Conservation (phyloP, 2,797 vertebrate species). For the Pantherophis alleghaniensis region DNA sequence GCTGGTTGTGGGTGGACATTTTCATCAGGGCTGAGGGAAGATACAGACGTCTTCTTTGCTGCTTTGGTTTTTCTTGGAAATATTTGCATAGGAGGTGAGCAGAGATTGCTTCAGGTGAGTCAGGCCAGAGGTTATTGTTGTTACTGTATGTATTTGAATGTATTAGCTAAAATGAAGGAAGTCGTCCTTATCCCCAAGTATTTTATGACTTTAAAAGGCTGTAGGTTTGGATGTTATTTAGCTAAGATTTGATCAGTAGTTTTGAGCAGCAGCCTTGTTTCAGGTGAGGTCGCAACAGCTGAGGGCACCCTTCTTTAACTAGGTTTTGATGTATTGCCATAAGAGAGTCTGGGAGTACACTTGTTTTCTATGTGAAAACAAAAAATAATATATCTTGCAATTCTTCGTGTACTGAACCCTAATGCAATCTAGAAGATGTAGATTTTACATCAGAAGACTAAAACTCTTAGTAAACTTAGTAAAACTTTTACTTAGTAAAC, state of each 20-base stretch:
- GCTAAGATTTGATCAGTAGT: not conserved
- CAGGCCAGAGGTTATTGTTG: not conserved
- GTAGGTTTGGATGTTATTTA: not conserved
- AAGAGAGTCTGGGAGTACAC: not conserved
- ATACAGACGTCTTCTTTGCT: constrained; percentile 17
- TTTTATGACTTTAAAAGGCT: not conserved
- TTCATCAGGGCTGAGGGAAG: not conserved
- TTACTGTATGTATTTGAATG: not conserved
- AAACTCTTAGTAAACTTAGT: not conserved
- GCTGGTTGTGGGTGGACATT: constrained; percentile 1
- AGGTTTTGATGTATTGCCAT: not conserved
- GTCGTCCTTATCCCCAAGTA: not conserved
- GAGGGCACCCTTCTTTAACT: not conserved
- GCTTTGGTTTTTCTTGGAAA: constrained; percentile 18
- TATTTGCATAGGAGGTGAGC: constrained; percentile 15
- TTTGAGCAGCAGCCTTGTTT: not conserved
- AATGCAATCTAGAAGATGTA: not conserved
- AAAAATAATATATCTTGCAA: not conserved
- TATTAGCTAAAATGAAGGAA: not conserved
- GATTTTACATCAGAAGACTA: not conserved
- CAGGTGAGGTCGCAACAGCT: not conserved
- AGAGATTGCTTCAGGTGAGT: constrained; percentile 44
- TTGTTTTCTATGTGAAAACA: constrained; percentile 10
- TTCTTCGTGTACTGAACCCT: not conserved
- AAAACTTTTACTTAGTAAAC: too few relatives aligned